Conservation (phyloP, 2,797 vertebrate genomes). For the Galagoides demidoff region DNA sequence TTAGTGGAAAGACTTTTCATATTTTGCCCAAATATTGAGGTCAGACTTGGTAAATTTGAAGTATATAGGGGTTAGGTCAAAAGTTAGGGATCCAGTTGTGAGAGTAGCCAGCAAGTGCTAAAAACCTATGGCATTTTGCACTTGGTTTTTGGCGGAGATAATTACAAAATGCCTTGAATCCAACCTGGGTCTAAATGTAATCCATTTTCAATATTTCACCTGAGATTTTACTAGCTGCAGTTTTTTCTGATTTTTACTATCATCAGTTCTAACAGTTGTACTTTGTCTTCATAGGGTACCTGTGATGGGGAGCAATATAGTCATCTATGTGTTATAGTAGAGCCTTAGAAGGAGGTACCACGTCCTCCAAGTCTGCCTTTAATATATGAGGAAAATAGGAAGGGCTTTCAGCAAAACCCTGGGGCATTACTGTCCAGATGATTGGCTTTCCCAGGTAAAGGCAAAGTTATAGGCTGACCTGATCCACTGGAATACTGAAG, state of each 20-base stretch:
- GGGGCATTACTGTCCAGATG: not conserved
- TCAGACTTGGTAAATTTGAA: not conserved
- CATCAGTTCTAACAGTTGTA: not conserved
- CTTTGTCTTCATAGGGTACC: no score
- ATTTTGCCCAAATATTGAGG: not conserved
- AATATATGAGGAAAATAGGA: not conserved
- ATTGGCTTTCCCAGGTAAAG: not conserved
- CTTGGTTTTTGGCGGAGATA: not conserved
- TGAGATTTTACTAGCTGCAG: not conserved
- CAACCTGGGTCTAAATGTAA: not conserved
- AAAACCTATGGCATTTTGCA: not conserved
- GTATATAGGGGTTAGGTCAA: not conserved
- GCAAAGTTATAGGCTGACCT: not conserved
- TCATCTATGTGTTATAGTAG: not conserved
- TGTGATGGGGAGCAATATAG: not conserved
- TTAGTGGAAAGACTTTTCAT: not conserved
- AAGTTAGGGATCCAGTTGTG: not conserved
- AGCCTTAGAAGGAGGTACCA: not conserved
- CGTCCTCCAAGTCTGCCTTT: not conserved
- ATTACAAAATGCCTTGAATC: not conserved
- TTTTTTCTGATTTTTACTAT: not conserved
- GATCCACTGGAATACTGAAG: not conserved
- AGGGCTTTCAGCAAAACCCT: not conserved
- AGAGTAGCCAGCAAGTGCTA: not conserved
- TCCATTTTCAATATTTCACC: not conserved